phyloP scores from a whole-genome alignment of 2,797 vertebrate species.

The Mionectes olivaceus region DNA sequence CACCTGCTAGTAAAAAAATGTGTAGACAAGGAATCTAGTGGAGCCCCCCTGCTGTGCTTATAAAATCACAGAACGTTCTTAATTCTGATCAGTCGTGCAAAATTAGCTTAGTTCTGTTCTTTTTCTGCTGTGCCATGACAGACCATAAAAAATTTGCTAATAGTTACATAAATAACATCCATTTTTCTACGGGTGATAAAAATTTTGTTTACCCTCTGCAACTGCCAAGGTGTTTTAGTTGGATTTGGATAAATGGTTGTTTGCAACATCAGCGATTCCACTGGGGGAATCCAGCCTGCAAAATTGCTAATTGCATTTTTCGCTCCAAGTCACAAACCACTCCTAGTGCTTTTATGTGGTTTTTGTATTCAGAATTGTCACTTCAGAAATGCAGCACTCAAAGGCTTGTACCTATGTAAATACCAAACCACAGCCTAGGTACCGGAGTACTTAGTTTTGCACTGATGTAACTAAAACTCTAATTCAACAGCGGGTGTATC shows the following conservation, averaged over 20 bases:
- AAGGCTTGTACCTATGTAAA: neutral
- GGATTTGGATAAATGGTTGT: constrained; percentile 54
- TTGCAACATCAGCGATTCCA: neutral
- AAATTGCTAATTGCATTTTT: constrained; percentile 4
- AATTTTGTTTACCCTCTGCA: constrained; percentile 23
- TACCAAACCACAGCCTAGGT: neutral
- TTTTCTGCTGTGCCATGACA: neutral
- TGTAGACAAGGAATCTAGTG: neutral
- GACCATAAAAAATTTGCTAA: constrained; percentile 14
- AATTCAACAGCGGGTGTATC: neutral
- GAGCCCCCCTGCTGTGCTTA: constrained; percentile 25
- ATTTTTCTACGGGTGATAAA: constrained; percentile 23
- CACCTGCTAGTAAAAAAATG: constrained; percentile 61
- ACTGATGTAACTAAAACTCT: neutral
- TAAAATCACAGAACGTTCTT: neutral
- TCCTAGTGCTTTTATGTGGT: constrained; percentile 45
- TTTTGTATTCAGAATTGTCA: neutral
- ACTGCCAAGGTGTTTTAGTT: constrained; percentile 46
- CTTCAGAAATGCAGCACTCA: neutral
- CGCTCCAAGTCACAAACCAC: neutral
- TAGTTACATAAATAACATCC: constrained; percentile 30
- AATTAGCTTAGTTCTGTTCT: constrained; percentile 31
- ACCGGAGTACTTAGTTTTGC: neutral
- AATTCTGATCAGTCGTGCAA: neutral
- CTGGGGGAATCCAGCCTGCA: neutral